Percentiles rank a stretch among this genome's conserved stretches.
These are phyloP conservation scores for Sanderia malayensis DNA, from an alignment of 30 jellyfish, hydroid and myxozoan species.

Conservation along the genomic window DNA sequence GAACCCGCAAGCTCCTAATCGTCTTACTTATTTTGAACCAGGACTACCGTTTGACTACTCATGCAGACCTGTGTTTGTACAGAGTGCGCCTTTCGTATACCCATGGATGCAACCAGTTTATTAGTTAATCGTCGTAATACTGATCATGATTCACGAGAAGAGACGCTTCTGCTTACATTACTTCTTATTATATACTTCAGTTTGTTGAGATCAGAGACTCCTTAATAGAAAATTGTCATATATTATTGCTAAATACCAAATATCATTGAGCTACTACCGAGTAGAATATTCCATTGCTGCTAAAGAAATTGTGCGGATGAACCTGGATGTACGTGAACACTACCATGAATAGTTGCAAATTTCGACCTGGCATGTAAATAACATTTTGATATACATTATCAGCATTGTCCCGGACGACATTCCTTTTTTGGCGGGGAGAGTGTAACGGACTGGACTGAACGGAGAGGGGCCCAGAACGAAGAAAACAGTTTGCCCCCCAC, in stretches of 20 bases:
- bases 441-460: neutral
- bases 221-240: neutral
- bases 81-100: neutral
- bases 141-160: neutral
- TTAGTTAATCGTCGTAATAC: neutral
- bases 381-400: neutral
- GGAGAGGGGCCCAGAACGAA: neutral
- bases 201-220: conserved; percentile 1
- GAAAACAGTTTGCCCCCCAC: neutral
- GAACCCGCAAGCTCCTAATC: conserved; percentile 1
- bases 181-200: neutral
- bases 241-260: neutral
- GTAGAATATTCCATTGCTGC: neutral
- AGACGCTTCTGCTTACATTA: conserved; percentile 1
- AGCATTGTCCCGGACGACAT: neutral
- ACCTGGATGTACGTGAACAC: neutral
- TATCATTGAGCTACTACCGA: neutral
- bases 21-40: neutral
- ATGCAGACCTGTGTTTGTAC: conserved; percentile 1
- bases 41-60: neutral
- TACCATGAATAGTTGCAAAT: neutral
- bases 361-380: neutral
- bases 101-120: neutral
- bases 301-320: neutral
- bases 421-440: conserved; percentile 1